These are phyloP conservation scores for Chromis chromis DNA, from an alignment of 2,797 vertebrate genomes.

Conservation along the genomic window DNA sequence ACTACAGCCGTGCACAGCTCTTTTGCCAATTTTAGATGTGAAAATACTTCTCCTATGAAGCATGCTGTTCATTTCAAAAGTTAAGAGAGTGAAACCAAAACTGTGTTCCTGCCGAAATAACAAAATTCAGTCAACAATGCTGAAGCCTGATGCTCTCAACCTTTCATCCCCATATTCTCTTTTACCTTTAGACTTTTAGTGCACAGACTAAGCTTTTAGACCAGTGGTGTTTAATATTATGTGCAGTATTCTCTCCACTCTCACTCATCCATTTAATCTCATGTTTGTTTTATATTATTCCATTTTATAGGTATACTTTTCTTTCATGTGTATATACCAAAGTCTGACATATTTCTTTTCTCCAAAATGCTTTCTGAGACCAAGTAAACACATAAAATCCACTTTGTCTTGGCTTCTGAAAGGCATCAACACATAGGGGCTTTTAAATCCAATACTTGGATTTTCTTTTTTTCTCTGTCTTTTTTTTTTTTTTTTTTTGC, in stretches of 20 bases:
- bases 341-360: not conserved
- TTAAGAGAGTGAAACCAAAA: not conserved
- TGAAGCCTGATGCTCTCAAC: not conserved
- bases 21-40: not conserved
- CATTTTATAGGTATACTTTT: not conserved
- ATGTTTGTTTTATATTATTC: not conserved
- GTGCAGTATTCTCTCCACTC: not conserved
- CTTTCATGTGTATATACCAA: not conserved
- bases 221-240: not conserved
- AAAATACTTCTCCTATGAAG: not conserved
- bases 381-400: constrained; percentile 23
- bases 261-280: not conserved
- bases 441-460: constrained; percentile 3
- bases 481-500: not conserved
- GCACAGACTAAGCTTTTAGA: not conserved
- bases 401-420: constrained; percentile 3
- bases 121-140: constrained; percentile 1
- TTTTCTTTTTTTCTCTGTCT: not conserved
- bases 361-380: constrained; percentile 2
- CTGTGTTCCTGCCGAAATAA: not conserved
- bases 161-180: not conserved
- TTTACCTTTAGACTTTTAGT: not conserved
- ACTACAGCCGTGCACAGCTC: not conserved
- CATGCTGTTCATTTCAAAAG: not conserved
- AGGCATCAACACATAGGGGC: not conserved